A percentile compares a stretch with the other conserved stretches of the same genome.
Evolutionary conservation across 2,113 vertebrate species (phyloP).

Genomic region (Danio rerio): GRCz12tu NC_133184.1:40186501-40187000

Average conservation of each 20-base stretch:
- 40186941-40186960: too few relatives aligned
- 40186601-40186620: slow-evolving; percentile 86
- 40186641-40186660: neutral
- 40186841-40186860: too few relatives aligned
- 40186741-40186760: slow-evolving; percentile 84
- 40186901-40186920: too few relatives aligned
- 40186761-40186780: slow-evolving; percentile 68
- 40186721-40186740: slow-evolving; percentile 84
- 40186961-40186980: too few relatives aligned
- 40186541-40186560: slow-evolving; percentile 77
- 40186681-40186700: slow-evolving; percentile 87
- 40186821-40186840: too few relatives aligned
- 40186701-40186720: slow-evolving; percentile 90
- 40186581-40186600: slow-evolving; percentile 85
- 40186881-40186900: too few relatives aligned
- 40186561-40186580: slow-evolving; percentile 75
- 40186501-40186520: neutral
- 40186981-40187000: too few relatives aligned
- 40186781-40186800: slow-evolving; percentile 70
- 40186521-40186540: slow-evolving; percentile 80
- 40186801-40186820: too few relatives aligned
- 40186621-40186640: slow-evolving; percentile 26
- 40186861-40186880: too few relatives aligned
- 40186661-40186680: slow-evolving; percentile 78
- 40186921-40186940: too few relatives aligned